Evolutionary conservation across 2,113 vertebrate genomes (phyloP), one percentile per base, ranked within the genome.

Genomic region (Equus przewalskii): DNA sequence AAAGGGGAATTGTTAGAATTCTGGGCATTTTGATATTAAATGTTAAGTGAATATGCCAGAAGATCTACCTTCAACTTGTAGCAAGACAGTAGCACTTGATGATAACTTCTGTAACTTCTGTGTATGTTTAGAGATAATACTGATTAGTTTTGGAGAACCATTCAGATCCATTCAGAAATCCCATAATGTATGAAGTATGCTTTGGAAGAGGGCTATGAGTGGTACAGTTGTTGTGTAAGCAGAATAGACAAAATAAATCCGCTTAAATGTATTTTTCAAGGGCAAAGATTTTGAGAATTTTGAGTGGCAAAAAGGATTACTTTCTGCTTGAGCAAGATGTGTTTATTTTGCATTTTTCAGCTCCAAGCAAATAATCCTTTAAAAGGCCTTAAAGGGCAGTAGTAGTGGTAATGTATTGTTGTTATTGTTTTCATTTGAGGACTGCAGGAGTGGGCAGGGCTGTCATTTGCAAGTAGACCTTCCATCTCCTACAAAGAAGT

Each of bases 281-380:
- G 62, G n/a, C 41, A 93, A 30, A 97, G 22, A 69, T 81, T 93
- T 81, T 78, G 56, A 95, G 70, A 62, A 76, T 80, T 96, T 85
- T 56, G 21, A 75, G 13, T 89, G 46, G 28, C 84, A 85, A 78
- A 88, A 65, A 90, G 78, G 36, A 36, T 80, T 89, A 64, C 88
- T 96, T 95, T 94, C 49, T 94, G 79, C 80, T 89, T 95, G 70
- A 92, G 62, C 75, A 73, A 72, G 46, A 65, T 76, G 19, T 67
- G 13, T 89, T 91, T 89, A 51, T 58, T 93, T 96, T 82, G 54
- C 30, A 83, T 82, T 95, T 95, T 91, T 89, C 36, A 75, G 73
- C 51, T 92, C 44, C 30, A 89, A 65, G 56, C 73, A 80, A 30
- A 49, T 83, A 64, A n/a, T 60, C 33, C 7, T 84, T 87, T 80